Percentiles rank a stretch among this genome's conserved stretches.
phyloP scores from a whole-genome alignment of 2,888 invertebrate species.

The Conchocele bisecta region DNA sequence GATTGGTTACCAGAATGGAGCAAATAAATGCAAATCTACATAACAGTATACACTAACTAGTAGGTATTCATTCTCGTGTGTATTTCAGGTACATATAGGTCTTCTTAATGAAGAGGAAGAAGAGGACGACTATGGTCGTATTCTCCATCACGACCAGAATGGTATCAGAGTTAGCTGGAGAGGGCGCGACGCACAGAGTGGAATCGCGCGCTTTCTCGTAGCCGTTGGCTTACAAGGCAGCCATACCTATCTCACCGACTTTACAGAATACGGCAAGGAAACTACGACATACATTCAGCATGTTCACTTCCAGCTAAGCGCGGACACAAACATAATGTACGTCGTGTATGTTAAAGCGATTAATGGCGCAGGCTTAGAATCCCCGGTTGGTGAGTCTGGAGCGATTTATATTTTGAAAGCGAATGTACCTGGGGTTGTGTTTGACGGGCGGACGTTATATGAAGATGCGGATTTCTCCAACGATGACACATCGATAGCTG shows the following conservation, averaged over 20 bases:
- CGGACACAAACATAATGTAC: conserved; percentile 32
- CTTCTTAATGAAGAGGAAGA: conserved; percentile 64
- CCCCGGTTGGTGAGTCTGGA: conserved; percentile 40
- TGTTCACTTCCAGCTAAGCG: conserved; percentile 39
- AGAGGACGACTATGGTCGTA: conserved; percentile 48
- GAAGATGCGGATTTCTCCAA: conserved; percentile 56
- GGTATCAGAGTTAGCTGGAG: conserved; percentile 60
- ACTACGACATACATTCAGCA: conserved; percentile 38
- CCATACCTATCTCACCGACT: conserved; percentile 15
- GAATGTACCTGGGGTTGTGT: conserved; percentile 65
- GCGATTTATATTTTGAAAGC: conserved; percentile 57
- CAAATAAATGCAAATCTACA: too few species aligned
- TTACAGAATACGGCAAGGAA: conserved; percentile 36
- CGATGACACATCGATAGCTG: conserved; percentile 60
- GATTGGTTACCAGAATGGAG: too few species aligned
- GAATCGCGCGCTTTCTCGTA: conserved; percentile 48
- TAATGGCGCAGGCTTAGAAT: conserved; percentile 62
- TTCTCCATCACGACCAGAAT: conserved; percentile 61
- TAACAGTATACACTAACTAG: too few species aligned
- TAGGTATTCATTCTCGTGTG: too few species aligned
- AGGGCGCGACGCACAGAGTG: conserved; percentile 63
- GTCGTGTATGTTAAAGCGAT: conserved; percentile 53
- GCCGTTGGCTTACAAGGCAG: conserved; percentile 50
- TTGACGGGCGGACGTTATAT: conserved; percentile 61
- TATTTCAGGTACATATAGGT: conserved; percentile 16